A percentile compares a stretch with the other conserved stretches of the same genome.
phyloP scores from a whole-genome alignment of 2,797 vertebrate species.

The Pristis pectinata region DNA sequence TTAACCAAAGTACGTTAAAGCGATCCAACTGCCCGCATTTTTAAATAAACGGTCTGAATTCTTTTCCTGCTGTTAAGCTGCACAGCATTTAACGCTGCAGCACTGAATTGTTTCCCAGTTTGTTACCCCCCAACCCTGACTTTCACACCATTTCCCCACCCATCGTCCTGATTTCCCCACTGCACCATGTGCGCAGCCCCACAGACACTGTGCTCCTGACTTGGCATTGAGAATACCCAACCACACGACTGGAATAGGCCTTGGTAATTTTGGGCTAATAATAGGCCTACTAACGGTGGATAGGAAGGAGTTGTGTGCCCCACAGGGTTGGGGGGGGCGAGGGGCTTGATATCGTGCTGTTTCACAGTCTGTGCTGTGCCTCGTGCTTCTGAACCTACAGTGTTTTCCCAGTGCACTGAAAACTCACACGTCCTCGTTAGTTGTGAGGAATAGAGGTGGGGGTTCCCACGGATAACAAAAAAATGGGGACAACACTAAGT shows the following conservation, averaged over 20 bases:
- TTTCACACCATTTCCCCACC: neutral
- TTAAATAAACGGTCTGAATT: neutral
- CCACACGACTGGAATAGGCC: neutral
- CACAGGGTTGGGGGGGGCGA: too few relatives aligned
- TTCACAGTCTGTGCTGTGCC: too few relatives aligned
- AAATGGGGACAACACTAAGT: neutral
- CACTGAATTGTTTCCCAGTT: neutral
- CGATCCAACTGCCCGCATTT: neutral
- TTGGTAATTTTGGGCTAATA: too few relatives aligned
- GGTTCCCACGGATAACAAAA: too few relatives aligned
- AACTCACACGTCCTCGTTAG: too few relatives aligned
- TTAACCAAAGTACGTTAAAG: neutral
- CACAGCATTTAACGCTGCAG: neutral
- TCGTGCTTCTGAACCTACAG: too few relatives aligned
- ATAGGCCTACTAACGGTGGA: too few relatives aligned
- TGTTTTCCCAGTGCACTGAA: too few relatives aligned
- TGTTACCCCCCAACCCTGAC: neutral
- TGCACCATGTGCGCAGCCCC: neutral
- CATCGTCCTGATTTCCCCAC: neutral
- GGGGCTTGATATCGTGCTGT: too few relatives aligned
- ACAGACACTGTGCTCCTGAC: neutral
- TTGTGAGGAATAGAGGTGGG: too few relatives aligned
- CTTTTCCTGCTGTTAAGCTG: neutral
- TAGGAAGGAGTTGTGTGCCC: neutral
- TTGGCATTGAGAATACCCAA: neutral